A percentile compares a stretch with the other conserved stretches of the same genome.
These are phyloP conservation scores for Nycticryphes semicollaris DNA, from an alignment of 2,113 vertebrate genomes.

Conservation along the genomic window DNA sequence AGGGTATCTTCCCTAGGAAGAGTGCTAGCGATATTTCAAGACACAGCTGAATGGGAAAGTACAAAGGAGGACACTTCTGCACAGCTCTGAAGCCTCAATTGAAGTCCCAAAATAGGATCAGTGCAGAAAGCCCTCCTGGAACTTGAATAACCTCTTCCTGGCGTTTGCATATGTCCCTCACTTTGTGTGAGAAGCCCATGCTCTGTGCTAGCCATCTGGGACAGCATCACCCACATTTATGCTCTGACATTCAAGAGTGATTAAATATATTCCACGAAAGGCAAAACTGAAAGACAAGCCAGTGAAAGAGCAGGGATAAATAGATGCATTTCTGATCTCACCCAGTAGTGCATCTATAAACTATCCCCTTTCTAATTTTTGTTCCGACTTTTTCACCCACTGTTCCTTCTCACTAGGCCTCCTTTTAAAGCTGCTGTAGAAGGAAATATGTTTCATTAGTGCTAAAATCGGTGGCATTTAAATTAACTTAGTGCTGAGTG, in stretches of 20 bases:
- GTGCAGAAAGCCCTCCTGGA: background rate
- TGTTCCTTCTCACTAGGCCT: background rate
- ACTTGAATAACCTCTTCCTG: background rate
- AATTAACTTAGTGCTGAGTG: background rate
- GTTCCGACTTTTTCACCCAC: background rate
- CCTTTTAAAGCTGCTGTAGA: background rate
- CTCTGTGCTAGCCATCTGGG: background rate
- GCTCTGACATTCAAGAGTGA: constrained; percentile 11
- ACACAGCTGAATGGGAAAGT: background rate
- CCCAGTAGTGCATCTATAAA: background rate
- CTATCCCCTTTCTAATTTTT: background rate
- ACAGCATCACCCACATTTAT: background rate
- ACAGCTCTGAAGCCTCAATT: background rate
- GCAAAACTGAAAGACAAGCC: background rate
- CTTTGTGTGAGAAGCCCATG: constrained; percentile 26
- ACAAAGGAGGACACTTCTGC: background rate
- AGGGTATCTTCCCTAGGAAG: background rate
- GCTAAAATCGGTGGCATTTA: background rate
- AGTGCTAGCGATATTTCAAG: background rate
- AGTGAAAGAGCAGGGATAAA: constrained; percentile 21
- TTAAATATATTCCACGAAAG: constrained; percentile 27
- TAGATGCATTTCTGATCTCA: constrained; percentile 25
- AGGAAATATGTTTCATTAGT: background rate
- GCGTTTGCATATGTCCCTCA: background rate
- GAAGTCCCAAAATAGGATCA: background rate